Percentiles rank a stretch among this genome's conserved stretches.
These are phyloP conservation scores for Pampus argenteus DNA, from an alignment of 2,797 vertebrate genomes.

Conservation along the genomic window DNA sequence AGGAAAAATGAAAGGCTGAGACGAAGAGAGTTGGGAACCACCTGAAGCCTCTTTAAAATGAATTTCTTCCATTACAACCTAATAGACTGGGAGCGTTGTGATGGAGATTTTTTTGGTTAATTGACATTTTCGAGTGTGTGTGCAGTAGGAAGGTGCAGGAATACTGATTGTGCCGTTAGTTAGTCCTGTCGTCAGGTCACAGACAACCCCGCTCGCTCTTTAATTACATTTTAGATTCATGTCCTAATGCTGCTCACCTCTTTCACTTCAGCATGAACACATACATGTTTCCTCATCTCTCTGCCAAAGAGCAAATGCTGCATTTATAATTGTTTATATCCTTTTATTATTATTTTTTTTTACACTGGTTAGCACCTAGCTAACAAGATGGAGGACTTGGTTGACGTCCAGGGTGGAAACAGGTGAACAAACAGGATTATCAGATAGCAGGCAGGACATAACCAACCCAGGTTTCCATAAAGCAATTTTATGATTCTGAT, in stretches of 20 bases:
- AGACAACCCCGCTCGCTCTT: constrained; percentile 44
- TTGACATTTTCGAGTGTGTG: constrained; percentile 23
- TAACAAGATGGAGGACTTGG: no score
- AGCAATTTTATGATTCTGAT: no score
- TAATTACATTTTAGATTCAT: constrained; percentile 78
- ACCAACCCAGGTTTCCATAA: no score
- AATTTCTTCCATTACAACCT: constrained; percentile 14
- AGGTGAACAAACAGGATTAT: no score
- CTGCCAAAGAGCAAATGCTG: background rate
- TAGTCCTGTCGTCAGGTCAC: constrained; percentile 50
- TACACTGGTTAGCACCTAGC: no score
- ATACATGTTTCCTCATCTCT: background rate
- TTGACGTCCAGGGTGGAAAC: no score
- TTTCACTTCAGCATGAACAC: constrained; percentile 21
- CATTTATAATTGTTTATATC: background rate
- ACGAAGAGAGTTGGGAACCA: constrained; percentile 25
- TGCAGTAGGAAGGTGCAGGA: constrained; percentile 20
- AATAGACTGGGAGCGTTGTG: constrained; percentile 1
- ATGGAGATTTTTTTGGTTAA: constrained; percentile 20
- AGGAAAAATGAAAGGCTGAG: constrained; percentile 13
- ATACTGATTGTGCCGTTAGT: constrained; percentile 60
- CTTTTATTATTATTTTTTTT: background rate
- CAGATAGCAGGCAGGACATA: no score
- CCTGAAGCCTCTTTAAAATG: constrained; percentile 48
- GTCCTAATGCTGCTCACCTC: constrained; percentile 65